These are phyloP conservation scores for Tenualosa ilisha DNA, from an alignment of 2,797 vertebrate species.

Conservation along the genomic window DNA sequence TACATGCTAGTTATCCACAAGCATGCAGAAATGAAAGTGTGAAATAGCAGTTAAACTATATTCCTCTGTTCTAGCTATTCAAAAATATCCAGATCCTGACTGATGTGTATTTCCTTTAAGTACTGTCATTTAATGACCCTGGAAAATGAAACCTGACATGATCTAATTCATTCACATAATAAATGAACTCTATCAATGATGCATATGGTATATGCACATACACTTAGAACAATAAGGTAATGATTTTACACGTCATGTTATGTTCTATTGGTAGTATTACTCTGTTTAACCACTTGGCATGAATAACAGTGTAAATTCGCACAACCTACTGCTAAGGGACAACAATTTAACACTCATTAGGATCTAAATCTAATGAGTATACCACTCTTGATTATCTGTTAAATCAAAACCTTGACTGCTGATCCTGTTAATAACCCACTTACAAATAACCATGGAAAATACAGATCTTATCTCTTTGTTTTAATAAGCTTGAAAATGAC, in stretches of 20 bases:
- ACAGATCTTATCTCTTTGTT: conserved; percentile 48
- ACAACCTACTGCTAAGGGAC: neutral
- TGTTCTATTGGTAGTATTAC: neutral
- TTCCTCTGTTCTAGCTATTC: neutral
- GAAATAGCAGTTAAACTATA: neutral
- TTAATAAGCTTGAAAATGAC: conserved; percentile 67
- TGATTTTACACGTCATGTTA: too few relatives aligned
- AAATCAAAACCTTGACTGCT: conserved; percentile 53
- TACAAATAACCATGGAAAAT: conserved; percentile 68
- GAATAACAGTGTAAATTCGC: neutral
- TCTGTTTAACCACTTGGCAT: neutral
- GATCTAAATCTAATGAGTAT: conserved; percentile 21
- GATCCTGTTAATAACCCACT: conserved; percentile 60
- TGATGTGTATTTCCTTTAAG: neutral
- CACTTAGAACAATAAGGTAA: too few relatives aligned
- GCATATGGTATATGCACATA: too few relatives aligned
- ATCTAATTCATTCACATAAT: neutral
- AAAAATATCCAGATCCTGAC: neutral
- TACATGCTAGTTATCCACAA: neutral
- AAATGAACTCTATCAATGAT: too few relatives aligned
- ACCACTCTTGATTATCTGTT: conserved; percentile 36
- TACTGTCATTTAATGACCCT: neutral
- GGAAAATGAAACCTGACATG: neutral
- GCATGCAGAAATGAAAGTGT: neutral
- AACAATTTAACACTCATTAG: conserved; percentile 26